A percentile compares a stretch with the other conserved stretches of the same genome.
Conservation (phyloP, 30 jellyfish, hydroid and myxozoan genomes). For the Aurelia sp. region DNA sequence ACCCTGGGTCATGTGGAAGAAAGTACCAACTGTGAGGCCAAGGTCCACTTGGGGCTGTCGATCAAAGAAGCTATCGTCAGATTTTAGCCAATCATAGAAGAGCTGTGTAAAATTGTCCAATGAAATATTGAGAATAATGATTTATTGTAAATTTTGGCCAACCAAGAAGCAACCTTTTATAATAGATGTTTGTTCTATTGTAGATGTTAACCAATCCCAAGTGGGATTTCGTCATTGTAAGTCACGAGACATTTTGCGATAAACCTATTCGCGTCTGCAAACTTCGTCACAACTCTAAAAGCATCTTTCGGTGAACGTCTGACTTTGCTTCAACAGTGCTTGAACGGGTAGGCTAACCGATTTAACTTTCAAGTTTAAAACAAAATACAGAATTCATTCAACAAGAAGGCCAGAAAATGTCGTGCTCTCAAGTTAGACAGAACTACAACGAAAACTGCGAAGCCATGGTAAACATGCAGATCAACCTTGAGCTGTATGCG, state of each 20-base stretch:
- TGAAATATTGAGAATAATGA: not conserved
- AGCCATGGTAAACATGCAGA: slow-evolving; percentile 97
- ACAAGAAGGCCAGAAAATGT: slow-evolving; percentile 36
- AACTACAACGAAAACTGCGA: slow-evolving; percentile 93
- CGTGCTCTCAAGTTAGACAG: slow-evolving; percentile 76
- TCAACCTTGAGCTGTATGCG: slow-evolving; percentile 93
- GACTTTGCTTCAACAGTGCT: slow-evolving; percentile 92
- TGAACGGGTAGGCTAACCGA: slow-evolving; percentile 80
- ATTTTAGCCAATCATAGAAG: not conserved
- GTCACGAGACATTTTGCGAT: not conserved
- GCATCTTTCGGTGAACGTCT: slow-evolving; percentile 33
- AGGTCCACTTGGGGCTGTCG: too few relatives aligned
- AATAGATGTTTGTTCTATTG: too few relatives aligned
- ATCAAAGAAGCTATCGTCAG: too few relatives aligned
- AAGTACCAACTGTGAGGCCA: too few relatives aligned
- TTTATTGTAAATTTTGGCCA: not conserved
- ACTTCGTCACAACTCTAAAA: not conserved
- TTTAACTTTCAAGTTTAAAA: not conserved
- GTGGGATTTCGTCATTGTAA: not conserved
- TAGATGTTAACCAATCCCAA: too few relatives aligned
- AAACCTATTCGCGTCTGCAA: not conserved
- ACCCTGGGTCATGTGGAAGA: too few relatives aligned
- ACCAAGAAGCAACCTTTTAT: not conserved
- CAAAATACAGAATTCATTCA: too few relatives aligned
- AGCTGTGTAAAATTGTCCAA: not conserved